These are phyloP conservation scores for Gobio gobio DNA, from an alignment of 2,113 vertebrate species.

Conservation along the genomic window DNA sequence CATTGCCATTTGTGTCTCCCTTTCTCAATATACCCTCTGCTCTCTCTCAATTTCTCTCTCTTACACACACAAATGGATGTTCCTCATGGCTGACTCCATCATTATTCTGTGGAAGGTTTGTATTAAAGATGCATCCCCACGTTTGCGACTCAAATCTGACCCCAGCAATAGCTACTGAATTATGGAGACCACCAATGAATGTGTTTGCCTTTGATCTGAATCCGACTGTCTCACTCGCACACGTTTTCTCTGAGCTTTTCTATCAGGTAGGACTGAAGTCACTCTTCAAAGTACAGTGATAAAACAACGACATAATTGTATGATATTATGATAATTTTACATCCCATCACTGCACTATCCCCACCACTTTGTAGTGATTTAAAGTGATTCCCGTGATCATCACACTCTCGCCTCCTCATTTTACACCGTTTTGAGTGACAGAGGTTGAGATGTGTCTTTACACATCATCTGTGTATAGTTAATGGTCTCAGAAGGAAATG, in stretches of 20 bases:
- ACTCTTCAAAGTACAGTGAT: slow-evolving; percentile 62
- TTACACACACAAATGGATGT: slow-evolving; percentile 33
- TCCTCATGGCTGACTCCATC: slow-evolving; percentile 61
- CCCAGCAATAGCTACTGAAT: slow-evolving; percentile 78
- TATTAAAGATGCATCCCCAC: slow-evolving; percentile 78
- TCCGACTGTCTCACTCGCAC: slow-evolving; percentile 41
- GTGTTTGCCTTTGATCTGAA: slow-evolving; percentile 79
- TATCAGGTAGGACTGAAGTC: slow-evolving; percentile 42
- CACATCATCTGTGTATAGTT: slow-evolving; percentile 64
- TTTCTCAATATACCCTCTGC: background rate
- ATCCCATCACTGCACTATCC: background rate
- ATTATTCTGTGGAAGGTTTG: slow-evolving; percentile 71
- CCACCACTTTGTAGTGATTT: background rate
- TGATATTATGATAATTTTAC: slow-evolving; percentile 5
- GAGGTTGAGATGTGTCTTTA: background rate
- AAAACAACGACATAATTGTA: slow-evolving; percentile 61
- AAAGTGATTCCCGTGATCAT: slow-evolving; percentile 40
- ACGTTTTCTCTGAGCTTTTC: slow-evolving; percentile 31
- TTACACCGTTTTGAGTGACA: background rate
- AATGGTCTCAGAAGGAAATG: slow-evolving; percentile 67
- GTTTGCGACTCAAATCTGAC: slow-evolving; percentile 77
- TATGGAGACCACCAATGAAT: slow-evolving; percentile 78
- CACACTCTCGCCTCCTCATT: slow-evolving; percentile 44
- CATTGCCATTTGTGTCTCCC: background rate
- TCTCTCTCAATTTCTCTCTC: background rate